These are phyloP conservation scores for Leptopterna dolabrata DNA, from an alignment of 2,888 invertebrate genomes.

Conservation along the genomic window DNA sequence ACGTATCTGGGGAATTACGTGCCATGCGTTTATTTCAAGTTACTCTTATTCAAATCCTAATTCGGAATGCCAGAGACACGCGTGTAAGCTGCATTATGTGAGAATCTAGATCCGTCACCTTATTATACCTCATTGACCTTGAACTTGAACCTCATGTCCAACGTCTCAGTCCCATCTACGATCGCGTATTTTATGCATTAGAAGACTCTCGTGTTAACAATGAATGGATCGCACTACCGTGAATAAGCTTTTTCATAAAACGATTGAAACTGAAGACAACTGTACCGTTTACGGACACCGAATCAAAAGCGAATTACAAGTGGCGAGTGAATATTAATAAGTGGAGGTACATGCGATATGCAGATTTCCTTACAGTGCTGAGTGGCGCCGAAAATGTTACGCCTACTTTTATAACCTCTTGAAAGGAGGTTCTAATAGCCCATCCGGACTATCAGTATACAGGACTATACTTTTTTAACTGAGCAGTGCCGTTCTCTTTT, in stretches of 20 bases:
- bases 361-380: neutral
- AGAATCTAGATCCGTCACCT: no score
- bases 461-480: neutral
- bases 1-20: no score
- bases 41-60: no score
- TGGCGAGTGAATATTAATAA: neutral
- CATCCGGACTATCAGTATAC: neutral
- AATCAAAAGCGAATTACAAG: neutral
- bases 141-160: no score
- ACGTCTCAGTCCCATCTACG: no score
- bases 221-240: neutral
- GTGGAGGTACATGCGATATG: neutral
- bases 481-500: neutral
- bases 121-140: no score
- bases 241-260: neutral
- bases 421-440: neutral
- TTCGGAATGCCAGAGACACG: no score
- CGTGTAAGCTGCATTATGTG: no score
- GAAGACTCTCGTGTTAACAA: neutral
- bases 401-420: neutral
- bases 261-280: neutral
- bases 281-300: neutral
- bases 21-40: no score
- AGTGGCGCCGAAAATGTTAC: neutral
- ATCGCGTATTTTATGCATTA: no score